Evolutionary conservation across 2,113 vertebrate genomes (phyloP).

Genomic region (Saccopteryx bilineata): DNA sequence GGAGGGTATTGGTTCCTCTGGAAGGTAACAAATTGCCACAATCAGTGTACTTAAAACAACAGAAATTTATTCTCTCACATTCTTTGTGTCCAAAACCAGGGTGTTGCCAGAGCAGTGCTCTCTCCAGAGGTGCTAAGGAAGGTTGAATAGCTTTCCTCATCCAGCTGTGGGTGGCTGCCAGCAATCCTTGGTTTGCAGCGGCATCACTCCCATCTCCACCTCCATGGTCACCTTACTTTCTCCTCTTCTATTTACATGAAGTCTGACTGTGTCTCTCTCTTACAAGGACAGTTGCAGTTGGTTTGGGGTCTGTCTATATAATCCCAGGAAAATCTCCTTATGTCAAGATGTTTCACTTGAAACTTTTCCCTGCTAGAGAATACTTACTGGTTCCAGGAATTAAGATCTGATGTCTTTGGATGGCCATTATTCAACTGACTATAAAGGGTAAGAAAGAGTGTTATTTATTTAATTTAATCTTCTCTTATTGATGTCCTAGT

Average conservation of each 20-base stretch:
- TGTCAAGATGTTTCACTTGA: background rate
- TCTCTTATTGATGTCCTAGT: background rate
- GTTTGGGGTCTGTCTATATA: background rate
- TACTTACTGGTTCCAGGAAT: background rate
- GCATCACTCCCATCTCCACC: background rate
- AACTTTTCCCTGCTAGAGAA: background rate
- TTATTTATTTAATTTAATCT: background rate
- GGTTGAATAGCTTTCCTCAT: fast-evolving
- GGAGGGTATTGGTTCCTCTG: fast-evolving
- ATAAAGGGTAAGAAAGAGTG: background rate
- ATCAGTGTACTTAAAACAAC: background rate
- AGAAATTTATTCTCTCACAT: background rate
- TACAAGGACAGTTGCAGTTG: background rate
- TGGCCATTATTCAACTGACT: background rate
- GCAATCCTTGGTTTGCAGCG: background rate
- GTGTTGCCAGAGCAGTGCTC: background rate
- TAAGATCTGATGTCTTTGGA: background rate
- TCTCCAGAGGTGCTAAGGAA: background rate
- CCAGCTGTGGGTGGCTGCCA: background rate
- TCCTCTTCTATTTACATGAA: background rate
- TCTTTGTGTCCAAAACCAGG: background rate
- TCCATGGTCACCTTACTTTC: background rate
- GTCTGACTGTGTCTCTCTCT: background rate
- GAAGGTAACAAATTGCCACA: background rate
- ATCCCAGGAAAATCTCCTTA: background rate